Conservation (phyloP, 2,888 invertebrate species). For the Drosophila bunnanda region DNA sequence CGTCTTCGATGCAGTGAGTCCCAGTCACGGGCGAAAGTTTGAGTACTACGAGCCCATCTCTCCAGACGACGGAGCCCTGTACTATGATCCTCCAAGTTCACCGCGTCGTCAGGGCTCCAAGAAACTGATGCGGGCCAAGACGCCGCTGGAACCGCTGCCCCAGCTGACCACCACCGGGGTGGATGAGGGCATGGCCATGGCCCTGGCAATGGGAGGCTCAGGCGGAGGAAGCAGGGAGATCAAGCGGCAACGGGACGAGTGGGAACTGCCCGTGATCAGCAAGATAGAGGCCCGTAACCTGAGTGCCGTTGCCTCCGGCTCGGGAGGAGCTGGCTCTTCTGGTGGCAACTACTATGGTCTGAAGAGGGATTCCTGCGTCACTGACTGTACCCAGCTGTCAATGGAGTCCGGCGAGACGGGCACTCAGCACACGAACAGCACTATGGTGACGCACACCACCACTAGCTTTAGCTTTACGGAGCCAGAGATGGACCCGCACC, state of each 20-base stretch:
- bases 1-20: slow-evolving; percentile 86
- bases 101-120: slow-evolving; percentile 74
- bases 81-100: slow-evolving; percentile 72
- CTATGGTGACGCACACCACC: slow-evolving; percentile 82
- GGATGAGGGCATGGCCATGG: slow-evolving; percentile 30
- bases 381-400: slow-evolving; percentile 84
- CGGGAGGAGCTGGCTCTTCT: slow-evolving; percentile 1
- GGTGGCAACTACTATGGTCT: slow-evolving; percentile 60
- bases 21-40: slow-evolving; percentile 80
- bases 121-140: slow-evolving; percentile 61
- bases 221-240: slow-evolving; percentile 16
- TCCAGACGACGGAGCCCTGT: slow-evolving; percentile 77
- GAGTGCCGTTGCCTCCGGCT: slow-evolving; percentile 49
- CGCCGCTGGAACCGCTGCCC: slow-evolving; percentile 58
- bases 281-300: slow-evolving; percentile 74
- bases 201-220: slow-evolving; percentile 21
- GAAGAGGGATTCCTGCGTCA: slow-evolving; percentile 84
- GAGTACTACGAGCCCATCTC: slow-evolving; percentile 84
- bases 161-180: slow-evolving; percentile 59
- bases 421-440: slow-evolving; percentile 73
- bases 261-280: slow-evolving; percentile 76
- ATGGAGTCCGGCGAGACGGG: slow-evolving; percentile 82
- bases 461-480: slow-evolving; percentile 81
- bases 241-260: slow-evolving; percentile 72
- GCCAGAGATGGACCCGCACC: slow-evolving; percentile 49